Evolutionary conservation across 1,140 invertebrate genomes (phyloP), one percentile per base, ranked within the genome.

Genomic region (Dendrolimus kikuchii): DNA sequence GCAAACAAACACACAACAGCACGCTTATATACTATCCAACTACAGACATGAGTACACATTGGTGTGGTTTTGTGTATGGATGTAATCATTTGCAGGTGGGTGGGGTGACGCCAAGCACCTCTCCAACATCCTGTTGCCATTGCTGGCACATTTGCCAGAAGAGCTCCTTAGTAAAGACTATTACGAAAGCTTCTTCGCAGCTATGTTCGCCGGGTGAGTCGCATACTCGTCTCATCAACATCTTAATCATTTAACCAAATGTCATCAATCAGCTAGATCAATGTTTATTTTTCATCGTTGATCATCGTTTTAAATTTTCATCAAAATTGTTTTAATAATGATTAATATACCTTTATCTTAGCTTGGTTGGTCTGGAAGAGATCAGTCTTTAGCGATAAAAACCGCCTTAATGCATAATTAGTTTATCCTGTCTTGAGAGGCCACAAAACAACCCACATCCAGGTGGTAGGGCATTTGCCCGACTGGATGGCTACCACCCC

Each of bases 21-120:
- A 23, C 23, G 23, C 23, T 23, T 23, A 23, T 23, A 23, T 23
- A 23, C 23, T 23, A 23, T 23, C 23, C 23, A 23, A 23, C 23
- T 23, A 23, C 23, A 23, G 23, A 23, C 23, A 23, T 23, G 1
- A 3, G 23, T 3, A 23, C 3, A 23, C 23, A 23, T 23, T 23
- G 23, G 3, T 51, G 6, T 45, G n/a, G 5, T 45, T 8, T 45
- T n/a, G 7, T 45, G 23, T 10, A 8, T 45, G 23, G 23, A 23
- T n/a, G n/a, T 45, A 7, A 40, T 10, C 7, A 38, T 6, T 5
- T 9, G 5, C 51, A 78, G 77, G 76, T 4, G 76, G 73, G 0
- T 76, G 73, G 66, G 78, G 76, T 5, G 64, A 69, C 43, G 73
- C 71, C 7, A 51, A 53, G 4, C 57, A 64, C 2, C 49, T 75